A percentile compares a stretch with the other conserved stretches of the same genome.
Conservation (phyloP, 2,797 vertebrate genomes). For the Loriculus beryllinus region DNA sequence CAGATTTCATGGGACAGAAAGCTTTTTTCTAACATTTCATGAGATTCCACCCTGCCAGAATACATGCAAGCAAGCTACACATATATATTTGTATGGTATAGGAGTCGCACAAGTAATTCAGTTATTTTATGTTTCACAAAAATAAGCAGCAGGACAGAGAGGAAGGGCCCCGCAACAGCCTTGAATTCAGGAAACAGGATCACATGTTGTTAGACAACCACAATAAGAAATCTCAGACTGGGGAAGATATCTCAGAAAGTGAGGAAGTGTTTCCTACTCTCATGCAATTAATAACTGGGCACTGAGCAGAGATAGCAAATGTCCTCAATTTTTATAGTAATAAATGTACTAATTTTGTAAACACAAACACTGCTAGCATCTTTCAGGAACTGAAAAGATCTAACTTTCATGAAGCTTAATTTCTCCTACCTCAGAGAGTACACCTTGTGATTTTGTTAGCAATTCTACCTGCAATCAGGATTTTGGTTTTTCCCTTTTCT, state of each 20-base stretch:
- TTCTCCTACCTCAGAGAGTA: not conserved
- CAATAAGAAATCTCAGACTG: not conserved
- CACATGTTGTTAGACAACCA: not conserved
- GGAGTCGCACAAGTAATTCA: not conserved
- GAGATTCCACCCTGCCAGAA: not conserved
- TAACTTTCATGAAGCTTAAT: not conserved
- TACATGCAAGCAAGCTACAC: not conserved
- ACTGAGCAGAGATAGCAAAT: not conserved
- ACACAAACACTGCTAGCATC: not conserved
- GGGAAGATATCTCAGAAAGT: not conserved
- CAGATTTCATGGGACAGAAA: not conserved
- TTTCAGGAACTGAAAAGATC: not conserved
- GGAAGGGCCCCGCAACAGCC: not conserved
- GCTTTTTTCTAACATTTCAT: not conserved
- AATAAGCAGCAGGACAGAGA: not conserved
- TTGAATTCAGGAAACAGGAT: not conserved
- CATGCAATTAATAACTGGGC: not conserved
- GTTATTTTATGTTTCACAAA: not conserved
- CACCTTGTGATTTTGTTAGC: not conserved
- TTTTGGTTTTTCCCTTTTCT: not conserved
- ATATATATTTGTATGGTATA: fast-evolving
- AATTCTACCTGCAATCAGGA: not conserved
- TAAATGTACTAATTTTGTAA: not conserved
- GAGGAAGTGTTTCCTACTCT: not conserved
- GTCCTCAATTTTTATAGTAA: not conserved